Base-by-base conservation (phyloP, 2,113 vertebrate species). In the Todiramphus chloris region DNA sequence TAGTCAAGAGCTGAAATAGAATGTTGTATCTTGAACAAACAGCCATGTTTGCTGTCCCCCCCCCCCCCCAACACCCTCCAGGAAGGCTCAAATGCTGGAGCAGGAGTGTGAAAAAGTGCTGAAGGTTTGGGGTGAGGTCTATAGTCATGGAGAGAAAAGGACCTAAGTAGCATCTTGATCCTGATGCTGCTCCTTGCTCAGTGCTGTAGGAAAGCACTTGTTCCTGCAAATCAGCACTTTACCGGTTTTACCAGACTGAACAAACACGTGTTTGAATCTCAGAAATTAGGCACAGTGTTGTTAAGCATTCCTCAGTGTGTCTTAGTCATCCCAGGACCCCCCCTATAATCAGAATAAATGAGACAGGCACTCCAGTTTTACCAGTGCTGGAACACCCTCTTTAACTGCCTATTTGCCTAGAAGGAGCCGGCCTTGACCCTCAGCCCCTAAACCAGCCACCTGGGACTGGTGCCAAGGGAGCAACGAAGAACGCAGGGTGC, bases 31-130 rank as follows among this genome's bases (percentile, higher is more conserved):
- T 91, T 31, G 59, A 69, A 5, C 41, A 46, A 25, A 66, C 0
- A 1, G n/a, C 0, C 0, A 33, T 64, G 10, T 67, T 74, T 75
- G 35, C 53, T 82, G 13, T 60, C 15, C 35, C 24, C 20, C 14
- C 35, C 25, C 13, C 37, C 24, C 19, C 41, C 27, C n/a, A n/a
- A n/a, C n/a, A n/a, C n/a, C n/a, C n/a, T n/a, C n/a, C n/a, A n/a
- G n/a, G n/a, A n/a, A n/a, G 24, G 31, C 68, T 63, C 43, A 86
- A 81, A 62, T 28, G 39, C 55, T 83, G 55, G 27, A 81, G 35
- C 46, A 58, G 46, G 13, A 87, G 7, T 17, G 41, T 35, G 59
- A 79, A 37, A 20, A 72, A 70, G 17, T 21, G n/a, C n/a, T 70
- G 55, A 83, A 25, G 51, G 18, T 13, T 19, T 76, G 53, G 28